Percentiles rank a stretch among this genome's conserved stretches.
Evolutionary conservation across 2,113 vertebrate species (phyloP).

Genomic region (Platysteira castanea): DNA sequence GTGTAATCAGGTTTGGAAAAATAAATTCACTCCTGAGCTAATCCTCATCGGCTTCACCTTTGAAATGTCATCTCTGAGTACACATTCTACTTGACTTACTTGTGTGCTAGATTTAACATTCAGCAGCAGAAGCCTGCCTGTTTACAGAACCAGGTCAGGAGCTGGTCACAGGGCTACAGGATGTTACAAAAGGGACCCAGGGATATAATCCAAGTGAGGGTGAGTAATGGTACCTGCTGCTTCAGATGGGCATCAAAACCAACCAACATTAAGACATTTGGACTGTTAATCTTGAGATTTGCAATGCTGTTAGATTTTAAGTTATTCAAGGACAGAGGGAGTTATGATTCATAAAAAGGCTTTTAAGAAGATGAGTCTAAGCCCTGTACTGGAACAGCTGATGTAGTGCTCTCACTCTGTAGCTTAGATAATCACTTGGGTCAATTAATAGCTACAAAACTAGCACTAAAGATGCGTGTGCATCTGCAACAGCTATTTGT

Average conservation of each 20-base stretch:
- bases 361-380: slow-evolving; percentile 49
- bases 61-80: background rate
- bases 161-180: background rate
- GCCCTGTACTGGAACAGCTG: background rate
- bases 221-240: slow-evolving; percentile 4
- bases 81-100: background rate
- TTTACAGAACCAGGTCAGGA: slow-evolving; percentile 1
- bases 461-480: background rate
- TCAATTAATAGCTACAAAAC: slow-evolving; percentile 11
- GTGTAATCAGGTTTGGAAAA: background rate
- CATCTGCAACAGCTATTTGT: background rate
- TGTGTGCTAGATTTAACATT: background rate
- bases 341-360: slow-evolving; percentile 43
- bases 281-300: slow-evolving; percentile 1
- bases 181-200: background rate
- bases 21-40: background rate
- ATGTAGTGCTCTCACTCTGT: background rate
- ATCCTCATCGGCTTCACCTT: background rate
- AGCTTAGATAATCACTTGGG: background rate
- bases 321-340: slow-evolving; percentile 19
- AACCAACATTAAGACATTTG: background rate
- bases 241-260: background rate
- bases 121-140: background rate
- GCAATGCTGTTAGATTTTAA: background rate
- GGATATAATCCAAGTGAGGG: background rate